These are phyloP conservation scores for Andrena praecox DNA, from an alignment of 2,888 invertebrate genomes.

Conservation along the genomic window DNA sequence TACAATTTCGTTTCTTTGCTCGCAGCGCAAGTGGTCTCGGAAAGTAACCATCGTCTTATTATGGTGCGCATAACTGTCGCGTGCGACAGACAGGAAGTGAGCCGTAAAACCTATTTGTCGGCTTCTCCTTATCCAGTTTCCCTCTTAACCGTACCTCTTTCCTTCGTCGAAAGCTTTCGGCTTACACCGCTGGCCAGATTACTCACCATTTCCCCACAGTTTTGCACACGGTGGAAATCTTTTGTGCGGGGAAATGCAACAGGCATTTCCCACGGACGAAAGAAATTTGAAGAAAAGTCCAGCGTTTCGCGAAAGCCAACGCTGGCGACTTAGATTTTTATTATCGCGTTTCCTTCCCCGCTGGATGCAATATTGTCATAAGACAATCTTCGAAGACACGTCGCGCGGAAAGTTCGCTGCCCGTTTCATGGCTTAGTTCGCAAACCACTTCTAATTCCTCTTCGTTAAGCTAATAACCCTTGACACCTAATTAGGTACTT, in stretches of 20 bases:
- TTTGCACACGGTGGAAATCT: background rate
- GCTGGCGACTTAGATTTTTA: background rate
- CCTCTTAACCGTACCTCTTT: conserved; percentile 48
- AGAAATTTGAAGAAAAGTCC: background rate
- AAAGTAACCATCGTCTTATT: conserved; percentile 62
- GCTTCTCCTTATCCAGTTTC: conserved; percentile 65
- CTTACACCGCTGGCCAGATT: conserved; percentile 26
- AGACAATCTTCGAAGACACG: background rate
- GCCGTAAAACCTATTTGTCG: conserved; percentile 77
- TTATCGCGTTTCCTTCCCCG: background rate
- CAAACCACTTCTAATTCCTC: conserved; percentile 10
- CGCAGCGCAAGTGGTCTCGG: conserved; percentile 41
- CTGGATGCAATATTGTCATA: background rate
- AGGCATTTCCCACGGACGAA: background rate
- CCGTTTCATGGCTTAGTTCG: background rate
- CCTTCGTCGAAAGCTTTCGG: conserved; percentile 37
- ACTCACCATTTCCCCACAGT: background rate
- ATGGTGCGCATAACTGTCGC: conserved; percentile 66
- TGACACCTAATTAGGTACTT: conserved; percentile 58
- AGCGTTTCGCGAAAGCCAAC: background rate
- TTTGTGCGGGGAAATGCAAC: background rate
- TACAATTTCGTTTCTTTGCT: conserved; percentile 37
- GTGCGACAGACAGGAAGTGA: conserved; percentile 74
- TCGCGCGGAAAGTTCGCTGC: background rate
- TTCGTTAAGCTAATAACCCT: conserved; percentile 32